These are phyloP conservation scores for Caenorhabditis imperialis DNA, from an alignment of 2,888 invertebrate species.

Conservation along the genomic window DNA sequence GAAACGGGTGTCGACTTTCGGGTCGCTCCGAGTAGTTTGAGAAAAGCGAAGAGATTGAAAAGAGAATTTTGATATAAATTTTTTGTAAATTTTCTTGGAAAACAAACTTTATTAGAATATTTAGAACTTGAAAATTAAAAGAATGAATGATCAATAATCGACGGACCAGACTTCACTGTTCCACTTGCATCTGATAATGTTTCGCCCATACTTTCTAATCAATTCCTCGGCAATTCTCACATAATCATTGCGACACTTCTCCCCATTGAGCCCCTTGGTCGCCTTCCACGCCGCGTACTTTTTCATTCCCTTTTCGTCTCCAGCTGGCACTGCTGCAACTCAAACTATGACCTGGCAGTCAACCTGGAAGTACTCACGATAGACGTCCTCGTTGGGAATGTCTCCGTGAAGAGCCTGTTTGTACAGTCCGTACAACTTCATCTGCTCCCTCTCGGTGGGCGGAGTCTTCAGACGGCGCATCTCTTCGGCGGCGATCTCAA, in stretches of 20 bases:
- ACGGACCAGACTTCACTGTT: conserved; percentile 67
- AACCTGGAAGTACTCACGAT: conserved; percentile 52
- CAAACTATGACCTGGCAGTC: too few species aligned
- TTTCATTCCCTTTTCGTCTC: conserved; percentile 44
- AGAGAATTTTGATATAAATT: too few species aligned
- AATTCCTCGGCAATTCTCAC: conserved; percentile 63
- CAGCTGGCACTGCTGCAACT: conserved; percentile 50
- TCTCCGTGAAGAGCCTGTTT: conserved; percentile 70
- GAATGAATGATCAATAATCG: conserved; percentile 48
- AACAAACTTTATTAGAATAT: too few species aligned
- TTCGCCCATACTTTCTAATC: conserved; percentile 64
- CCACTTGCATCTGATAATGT: conserved; percentile 65
- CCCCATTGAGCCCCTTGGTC: conserved; percentile 46
- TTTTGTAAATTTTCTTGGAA: too few species aligned
- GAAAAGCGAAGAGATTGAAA: too few species aligned
- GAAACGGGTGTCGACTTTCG: too few species aligned
- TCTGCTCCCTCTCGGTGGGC: conserved; percentile 59
- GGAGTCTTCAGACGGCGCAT: conserved; percentile 60
- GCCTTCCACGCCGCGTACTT: conserved; percentile 60
- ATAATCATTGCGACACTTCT: conserved; percentile 64
- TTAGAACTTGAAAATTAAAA: background rate
- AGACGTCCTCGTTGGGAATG: conserved; percentile 61
- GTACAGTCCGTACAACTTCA: conserved; percentile 66
- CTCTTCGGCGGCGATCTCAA: conserved; percentile 71
- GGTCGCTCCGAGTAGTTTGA: too few species aligned